These are phyloP conservation scores for Apteryx mantelli DNA, from an alignment of 2,113 vertebrate species.

Conservation along the genomic window DNA sequence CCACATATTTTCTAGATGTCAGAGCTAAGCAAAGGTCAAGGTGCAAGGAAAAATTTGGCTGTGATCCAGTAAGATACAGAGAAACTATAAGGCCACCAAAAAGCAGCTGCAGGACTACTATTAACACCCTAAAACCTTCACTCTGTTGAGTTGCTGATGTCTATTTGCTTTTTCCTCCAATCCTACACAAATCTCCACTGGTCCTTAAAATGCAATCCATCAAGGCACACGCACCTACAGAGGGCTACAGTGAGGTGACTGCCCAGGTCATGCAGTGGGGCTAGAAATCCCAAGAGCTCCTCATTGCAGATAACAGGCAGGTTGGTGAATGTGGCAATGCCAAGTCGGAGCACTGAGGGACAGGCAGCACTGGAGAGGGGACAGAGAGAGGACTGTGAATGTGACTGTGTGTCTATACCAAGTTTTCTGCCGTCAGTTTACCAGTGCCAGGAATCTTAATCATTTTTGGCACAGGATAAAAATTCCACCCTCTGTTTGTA, in stretches of 20 bases:
- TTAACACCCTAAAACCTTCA: background rate
- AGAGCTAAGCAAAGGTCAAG: background rate
- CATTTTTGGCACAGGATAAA: background rate
- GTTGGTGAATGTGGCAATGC: fast-evolving
- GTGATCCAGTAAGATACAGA: background rate
- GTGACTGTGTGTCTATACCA: background rate
- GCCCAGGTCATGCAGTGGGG: background rate
- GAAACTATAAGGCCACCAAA: background rate
- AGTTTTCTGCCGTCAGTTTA: background rate
- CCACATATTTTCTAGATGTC: background rate
- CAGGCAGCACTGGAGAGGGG: background rate
- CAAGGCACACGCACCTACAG: background rate
- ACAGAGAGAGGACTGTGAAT: background rate
- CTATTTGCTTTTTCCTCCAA: background rate
- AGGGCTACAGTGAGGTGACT: background rate
- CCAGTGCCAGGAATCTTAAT: background rate
- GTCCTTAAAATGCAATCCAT: background rate
- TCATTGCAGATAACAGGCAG: background rate
- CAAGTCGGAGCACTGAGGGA: background rate
- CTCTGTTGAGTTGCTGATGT: background rate
- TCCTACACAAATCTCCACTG: background rate
- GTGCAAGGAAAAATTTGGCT: background rate
- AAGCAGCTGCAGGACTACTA: background rate
- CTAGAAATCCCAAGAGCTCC: background rate
- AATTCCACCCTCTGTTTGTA: background rate